These are phyloP conservation scores for Chromis chromis DNA, from an alignment of 2,797 vertebrate species.

Conservation along the genomic window DNA sequence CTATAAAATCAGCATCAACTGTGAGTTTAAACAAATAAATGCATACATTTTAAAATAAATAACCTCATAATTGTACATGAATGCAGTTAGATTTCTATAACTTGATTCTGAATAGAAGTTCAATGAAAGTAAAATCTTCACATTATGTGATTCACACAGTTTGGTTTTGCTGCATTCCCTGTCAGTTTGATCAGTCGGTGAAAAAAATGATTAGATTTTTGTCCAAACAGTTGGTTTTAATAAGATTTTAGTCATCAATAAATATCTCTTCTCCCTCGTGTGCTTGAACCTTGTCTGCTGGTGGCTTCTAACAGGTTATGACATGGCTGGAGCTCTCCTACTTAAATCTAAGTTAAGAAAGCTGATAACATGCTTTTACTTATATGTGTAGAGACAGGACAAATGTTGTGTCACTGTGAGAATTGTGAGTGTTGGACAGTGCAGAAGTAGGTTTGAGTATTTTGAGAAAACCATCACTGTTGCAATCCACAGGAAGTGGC, in stretches of 20 bases:
- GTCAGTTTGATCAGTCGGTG: no score
- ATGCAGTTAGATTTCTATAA: not conserved
- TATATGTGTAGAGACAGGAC: not conserved
- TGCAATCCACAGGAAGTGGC: no score
- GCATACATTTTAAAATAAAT: not conserved
- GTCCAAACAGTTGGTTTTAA: no score
- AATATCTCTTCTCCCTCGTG: no score
- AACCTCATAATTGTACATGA: not conserved
- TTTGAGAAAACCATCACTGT: no score
- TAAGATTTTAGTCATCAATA: no score
- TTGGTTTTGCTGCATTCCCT: not conserved
- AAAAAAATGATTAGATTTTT: no score
- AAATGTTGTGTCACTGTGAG: not conserved
- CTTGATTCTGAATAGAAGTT: not conserved
- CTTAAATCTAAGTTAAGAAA: not conserved
- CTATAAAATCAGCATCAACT: not conserved
- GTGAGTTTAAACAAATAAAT: not conserved
- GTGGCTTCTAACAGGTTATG: not conserved
- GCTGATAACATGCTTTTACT: not conserved
- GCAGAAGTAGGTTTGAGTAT: no score
- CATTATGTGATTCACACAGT: not conserved
- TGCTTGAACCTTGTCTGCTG: not conserved
- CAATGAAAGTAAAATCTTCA: not conserved
- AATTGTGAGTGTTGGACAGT: not conserved
- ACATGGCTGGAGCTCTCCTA: not conserved